Evolutionary conservation across 2,888 invertebrate genomes (phyloP).

Genomic region (Exocentrus adspersus): DNA sequence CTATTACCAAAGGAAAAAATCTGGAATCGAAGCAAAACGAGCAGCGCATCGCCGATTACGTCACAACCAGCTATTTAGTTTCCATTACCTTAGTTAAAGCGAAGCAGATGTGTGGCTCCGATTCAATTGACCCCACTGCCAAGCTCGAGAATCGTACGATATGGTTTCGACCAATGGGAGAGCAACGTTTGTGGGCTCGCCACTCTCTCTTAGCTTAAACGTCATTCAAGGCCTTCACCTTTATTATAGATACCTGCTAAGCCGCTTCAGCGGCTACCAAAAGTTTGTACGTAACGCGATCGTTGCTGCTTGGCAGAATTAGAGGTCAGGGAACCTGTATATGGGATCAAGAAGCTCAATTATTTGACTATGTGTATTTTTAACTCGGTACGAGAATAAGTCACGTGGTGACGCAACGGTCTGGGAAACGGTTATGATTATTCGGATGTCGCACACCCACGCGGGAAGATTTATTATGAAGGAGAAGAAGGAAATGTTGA

Average conservation of each 20-base stretch:
- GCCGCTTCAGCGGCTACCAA: slow-evolving; percentile 17
- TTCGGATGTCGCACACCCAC: too few species aligned
- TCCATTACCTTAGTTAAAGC: slow-evolving; percentile 29
- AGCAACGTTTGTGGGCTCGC: slow-evolving; percentile 42
- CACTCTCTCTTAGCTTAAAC: slow-evolving; percentile 35
- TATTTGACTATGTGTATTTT: too few species aligned
- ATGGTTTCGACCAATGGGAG: slow-evolving; percentile 37
- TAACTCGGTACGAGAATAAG: too few species aligned
- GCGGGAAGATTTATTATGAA: too few species aligned
- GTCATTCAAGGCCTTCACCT: slow-evolving; percentile 46
- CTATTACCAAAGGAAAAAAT: too few species aligned
- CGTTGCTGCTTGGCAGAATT: neutral
- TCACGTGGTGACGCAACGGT: too few species aligned
- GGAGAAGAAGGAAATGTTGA: too few species aligned
- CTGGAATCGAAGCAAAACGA: slow-evolving; percentile 4
- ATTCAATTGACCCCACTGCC: slow-evolving; percentile 6
- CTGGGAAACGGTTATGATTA: too few species aligned
- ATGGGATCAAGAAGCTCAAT: too few species aligned
- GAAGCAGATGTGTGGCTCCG: slow-evolving; percentile 27
- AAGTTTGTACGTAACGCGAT: neutral
- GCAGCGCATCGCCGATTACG: slow-evolving; percentile 24
- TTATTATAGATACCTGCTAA: slow-evolving; percentile 34
- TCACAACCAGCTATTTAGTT: slow-evolving; percentile 24
- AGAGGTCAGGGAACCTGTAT: slow-evolving; percentile 13
- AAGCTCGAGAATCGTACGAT: slow-evolving; percentile 41